Conservation (phyloP, 1,140 invertebrate species). For the Papilio polytes region DNA sequence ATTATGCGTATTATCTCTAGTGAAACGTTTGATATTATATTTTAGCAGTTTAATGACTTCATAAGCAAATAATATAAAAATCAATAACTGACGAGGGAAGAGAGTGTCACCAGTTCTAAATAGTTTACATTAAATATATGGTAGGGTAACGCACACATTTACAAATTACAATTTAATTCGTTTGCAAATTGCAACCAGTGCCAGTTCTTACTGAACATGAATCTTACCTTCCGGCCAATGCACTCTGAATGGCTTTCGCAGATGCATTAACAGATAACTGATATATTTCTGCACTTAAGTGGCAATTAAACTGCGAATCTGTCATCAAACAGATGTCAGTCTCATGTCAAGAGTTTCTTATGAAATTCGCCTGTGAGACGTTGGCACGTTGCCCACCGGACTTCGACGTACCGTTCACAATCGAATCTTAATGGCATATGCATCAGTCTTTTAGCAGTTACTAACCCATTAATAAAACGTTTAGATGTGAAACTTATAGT, state of each 20-base stretch:
- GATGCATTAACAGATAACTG: constrained; percentile 17
- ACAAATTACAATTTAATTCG: neutral
- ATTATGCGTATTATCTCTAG: neutral
- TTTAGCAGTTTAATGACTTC: neutral
- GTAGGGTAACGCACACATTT: neutral
- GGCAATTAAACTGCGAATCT: constrained; percentile 15
- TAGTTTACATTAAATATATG: neutral
- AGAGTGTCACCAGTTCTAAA: too few species aligned
- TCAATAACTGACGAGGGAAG: neutral
- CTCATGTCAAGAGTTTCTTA: constrained; percentile 12
- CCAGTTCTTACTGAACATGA: neutral
- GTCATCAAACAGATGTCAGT: constrained; percentile 13
- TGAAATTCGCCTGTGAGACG: constrained; percentile 59
- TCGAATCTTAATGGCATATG: constrained; percentile 26
- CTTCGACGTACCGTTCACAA: constrained; percentile 7
- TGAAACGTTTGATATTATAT: neutral
- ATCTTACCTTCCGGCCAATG: neutral
- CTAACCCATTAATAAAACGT: constrained; percentile 24
- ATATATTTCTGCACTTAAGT: constrained; percentile 10
- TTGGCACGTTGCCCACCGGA: constrained; percentile 58
- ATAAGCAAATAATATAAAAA: neutral
- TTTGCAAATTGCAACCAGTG: neutral
- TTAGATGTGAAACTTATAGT: constrained; percentile 16
- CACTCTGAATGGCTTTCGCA: neutral
- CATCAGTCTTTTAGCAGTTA: constrained; percentile 15